Evolutionary conservation across 2,797 vertebrate genomes (phyloP).

Genomic region (Emydoidea blandingii): DNA sequence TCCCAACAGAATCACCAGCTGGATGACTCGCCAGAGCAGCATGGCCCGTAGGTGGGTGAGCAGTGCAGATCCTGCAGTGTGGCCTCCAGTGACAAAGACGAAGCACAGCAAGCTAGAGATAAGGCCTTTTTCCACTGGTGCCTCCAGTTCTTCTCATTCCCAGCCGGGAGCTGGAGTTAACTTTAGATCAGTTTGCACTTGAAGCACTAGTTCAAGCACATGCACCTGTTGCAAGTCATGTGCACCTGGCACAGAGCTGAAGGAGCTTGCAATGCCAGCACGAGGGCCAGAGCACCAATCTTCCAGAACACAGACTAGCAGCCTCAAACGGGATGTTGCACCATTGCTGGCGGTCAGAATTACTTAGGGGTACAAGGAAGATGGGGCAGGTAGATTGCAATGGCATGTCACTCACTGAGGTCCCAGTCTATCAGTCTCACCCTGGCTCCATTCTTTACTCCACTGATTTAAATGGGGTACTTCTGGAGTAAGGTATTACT

Average conservation of each 20-base stretch:
- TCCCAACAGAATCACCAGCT: background rate
- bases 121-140: background rate
- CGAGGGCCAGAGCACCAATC: background rate
- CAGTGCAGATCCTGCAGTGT: background rate
- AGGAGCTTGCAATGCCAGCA: background rate
- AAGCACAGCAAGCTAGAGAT: background rate
- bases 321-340: background rate
- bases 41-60: background rate
- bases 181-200: too few relatives aligned
- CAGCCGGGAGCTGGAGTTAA: background rate
- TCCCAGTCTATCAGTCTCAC: background rate
- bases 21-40: background rate
- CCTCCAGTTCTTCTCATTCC: background rate
- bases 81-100: background rate
- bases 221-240: background rate
- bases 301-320: background rate
- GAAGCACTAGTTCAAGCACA: background rate
- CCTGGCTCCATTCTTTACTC: background rate
- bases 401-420: background rate
- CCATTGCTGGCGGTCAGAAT: background rate
- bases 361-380: background rate
- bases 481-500: background rate
- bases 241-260: background rate
- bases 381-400: background rate
- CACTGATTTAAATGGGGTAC: background rate